A percentile compares a stretch with the other conserved stretches of the same genome.
Evolutionary conservation across 2,888 invertebrate genomes (phyloP).

Genomic region (Synanthedon myopaeformis): DNA sequence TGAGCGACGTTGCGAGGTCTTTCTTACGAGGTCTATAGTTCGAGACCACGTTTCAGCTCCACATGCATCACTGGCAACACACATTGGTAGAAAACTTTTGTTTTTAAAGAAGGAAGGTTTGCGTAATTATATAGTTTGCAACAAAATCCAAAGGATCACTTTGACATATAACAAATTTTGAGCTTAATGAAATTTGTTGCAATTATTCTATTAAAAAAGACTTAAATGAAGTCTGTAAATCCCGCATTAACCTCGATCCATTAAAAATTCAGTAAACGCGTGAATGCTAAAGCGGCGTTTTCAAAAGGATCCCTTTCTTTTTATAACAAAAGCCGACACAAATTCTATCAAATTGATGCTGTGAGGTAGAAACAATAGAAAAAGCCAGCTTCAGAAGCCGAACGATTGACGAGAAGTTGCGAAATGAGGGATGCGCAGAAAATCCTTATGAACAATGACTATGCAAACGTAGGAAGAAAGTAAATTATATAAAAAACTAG

Average conservation of each 20-base stretch:
- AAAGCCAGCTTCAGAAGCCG: constrained; percentile 21
- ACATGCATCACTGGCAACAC: too few species aligned
- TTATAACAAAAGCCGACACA: constrained; percentile 4
- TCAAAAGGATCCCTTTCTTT: constrained; percentile 34
- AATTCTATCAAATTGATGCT: constrained; percentile 34
- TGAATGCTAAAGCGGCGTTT: constrained; percentile 21
- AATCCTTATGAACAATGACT: too few species aligned
- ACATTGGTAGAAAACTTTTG: too few species aligned
- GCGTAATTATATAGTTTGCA: too few species aligned
- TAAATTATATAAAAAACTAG: not conserved
- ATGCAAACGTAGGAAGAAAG: not conserved
- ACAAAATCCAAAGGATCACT: too few species aligned
- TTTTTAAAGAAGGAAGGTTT: too few species aligned
- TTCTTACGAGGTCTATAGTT: too few species aligned
- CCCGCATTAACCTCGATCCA: constrained; percentile 1
- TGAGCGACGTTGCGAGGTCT: too few species aligned
- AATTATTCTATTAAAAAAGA: too few species aligned
- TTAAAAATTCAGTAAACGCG: constrained; percentile 13
- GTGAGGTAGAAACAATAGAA: constrained; percentile 31
- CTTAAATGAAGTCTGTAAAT: not conserved
- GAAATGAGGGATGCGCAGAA: constrained; percentile 4
- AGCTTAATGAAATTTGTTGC: too few species aligned
- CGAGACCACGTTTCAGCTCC: too few species aligned
- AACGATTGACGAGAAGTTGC: constrained; percentile 42
- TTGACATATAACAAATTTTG: too few species aligned